Conservation (phyloP, 2,888 invertebrate genomes). For the Hemistola chrysoprasaria region DNA sequence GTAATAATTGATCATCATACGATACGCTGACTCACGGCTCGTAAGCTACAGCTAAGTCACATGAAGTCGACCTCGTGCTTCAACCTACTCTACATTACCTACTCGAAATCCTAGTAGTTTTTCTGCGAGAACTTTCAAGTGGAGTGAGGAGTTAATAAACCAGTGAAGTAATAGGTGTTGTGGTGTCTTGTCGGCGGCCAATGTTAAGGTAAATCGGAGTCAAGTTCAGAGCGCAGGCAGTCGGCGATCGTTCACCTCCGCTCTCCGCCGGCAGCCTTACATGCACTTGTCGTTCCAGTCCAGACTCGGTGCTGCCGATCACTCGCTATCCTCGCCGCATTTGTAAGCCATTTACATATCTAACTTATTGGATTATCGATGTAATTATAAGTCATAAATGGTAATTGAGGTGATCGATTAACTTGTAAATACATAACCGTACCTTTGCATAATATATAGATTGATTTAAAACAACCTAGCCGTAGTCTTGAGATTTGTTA, state of each 20-base stretch:
- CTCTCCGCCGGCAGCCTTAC: conserved; percentile 5
- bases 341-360: too few relatives aligned
- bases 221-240: conserved; percentile 55
- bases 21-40: too few relatives aligned
- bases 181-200: conserved; percentile 33
- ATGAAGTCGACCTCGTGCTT: not conserved
- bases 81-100: not conserved
- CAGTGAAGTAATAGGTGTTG: conserved; percentile 33
- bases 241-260: conserved; percentile 64
- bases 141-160: conserved; percentile 16
- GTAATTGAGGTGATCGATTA: too few relatives aligned
- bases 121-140: too few relatives aligned
- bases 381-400: too few relatives aligned
- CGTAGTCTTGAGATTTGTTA: too few relatives aligned
- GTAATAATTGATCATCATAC: conserved; percentile 6
- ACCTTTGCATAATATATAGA: too few relatives aligned
- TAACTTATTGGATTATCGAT: too few relatives aligned
- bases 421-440: too few relatives aligned
- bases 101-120: not conserved
- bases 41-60: too few relatives aligned
- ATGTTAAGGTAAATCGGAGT: conserved; percentile 63
- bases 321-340: too few relatives aligned
- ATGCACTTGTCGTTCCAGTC: conserved; percentile 36
- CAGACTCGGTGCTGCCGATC: conserved; percentile 5
- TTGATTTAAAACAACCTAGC: too few relatives aligned